Base-by-base conservation (phyloP, 64 coral and sea anemone genomes). In the Dendrophyllia cribrosa region DNA sequence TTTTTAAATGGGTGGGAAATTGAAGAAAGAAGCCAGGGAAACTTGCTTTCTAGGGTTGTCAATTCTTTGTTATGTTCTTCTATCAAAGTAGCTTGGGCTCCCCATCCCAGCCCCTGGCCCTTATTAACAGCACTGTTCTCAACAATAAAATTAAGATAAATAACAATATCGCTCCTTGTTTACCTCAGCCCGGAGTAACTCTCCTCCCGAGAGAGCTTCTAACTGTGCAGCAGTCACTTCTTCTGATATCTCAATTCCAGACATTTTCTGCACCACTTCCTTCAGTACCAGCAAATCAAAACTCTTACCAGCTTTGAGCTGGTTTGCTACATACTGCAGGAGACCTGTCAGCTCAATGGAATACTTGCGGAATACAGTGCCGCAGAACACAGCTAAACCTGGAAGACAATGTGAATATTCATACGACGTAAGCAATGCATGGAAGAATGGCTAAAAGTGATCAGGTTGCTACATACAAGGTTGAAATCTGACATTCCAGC, bases 261-360 rank as follows among this genome's bases (percentile, higher is more conserved):
- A 98, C 96, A 98, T 98, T 77, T 95, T 98, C 88, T 98, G 96
- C 4, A 98, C 96, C 65, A 98, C 96, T 50, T 98, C 96, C 59
- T 95, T 98, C 20, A 98, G 62, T 13, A 98, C 93, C 13, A 98
- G 90, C 8, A 98, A 85, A 66, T 98, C 96, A 93, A 95, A 98
- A 50, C 96, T 98, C 74, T 98, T 98, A 9, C 96, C 96, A 63
- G 96, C 93, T 75, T 98, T 95, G 21, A 98, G 88, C 62, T 98
- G 96, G 72, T 98, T 98, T 20, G 93, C 93, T 7, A 98, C 96
- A 25, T 98, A 98, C 69, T 98, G 96, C 48, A 98, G 88, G 15
- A 98, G 87, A 82, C 96, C 93, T 21, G 96, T 98, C 60, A 98
- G 90, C 25, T 98, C 96, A 50, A 98, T 98, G 22, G 93, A 72